These are phyloP conservation scores for Palythoa caribaeorum DNA, from an alignment of 92 coral and sea anemone genomes.

Conservation along the genomic window DNA sequence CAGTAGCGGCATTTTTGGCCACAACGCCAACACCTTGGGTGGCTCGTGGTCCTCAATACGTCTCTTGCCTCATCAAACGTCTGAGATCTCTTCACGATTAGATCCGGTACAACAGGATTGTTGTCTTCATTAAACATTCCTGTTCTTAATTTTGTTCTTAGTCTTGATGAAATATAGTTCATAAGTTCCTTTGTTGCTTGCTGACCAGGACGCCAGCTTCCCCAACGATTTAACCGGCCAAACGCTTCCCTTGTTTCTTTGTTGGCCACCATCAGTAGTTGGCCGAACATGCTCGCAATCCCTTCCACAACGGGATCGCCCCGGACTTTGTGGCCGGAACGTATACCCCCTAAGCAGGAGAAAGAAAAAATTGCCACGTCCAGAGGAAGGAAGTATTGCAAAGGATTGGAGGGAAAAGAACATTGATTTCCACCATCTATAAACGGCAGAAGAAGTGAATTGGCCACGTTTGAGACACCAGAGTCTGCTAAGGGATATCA, in stretches of 20 bases:
- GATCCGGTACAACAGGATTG: slow-evolving; percentile 40
- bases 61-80: slow-evolving; percentile 44
- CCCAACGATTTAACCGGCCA: slow-evolving; percentile 14
- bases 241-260: neutral
- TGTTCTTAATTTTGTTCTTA: slow-evolving; percentile 16
- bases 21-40: slow-evolving; percentile 67
- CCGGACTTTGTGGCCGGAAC: neutral
- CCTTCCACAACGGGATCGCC: neutral
- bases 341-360: neutral
- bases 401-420: too few relatives aligned
- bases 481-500: too few relatives aligned
- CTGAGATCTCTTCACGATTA: slow-evolving; percentile 27
- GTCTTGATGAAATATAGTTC: slow-evolving; percentile 55
- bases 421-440: too few relatives aligned
- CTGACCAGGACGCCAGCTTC: slow-evolving; percentile 54
- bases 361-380: neutral
- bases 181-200: slow-evolving; percentile 50
- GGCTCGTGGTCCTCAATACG: neutral
- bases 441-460: too few relatives aligned
- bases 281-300: neutral
- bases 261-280: neutral
- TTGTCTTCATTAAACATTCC: slow-evolving; percentile 24
- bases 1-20: slow-evolving; percentile 61
- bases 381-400: too few relatives aligned
- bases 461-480: too few relatives aligned